Evolutionary conservation across 2,888 invertebrate species (phyloP).

Genomic region (Meta bourneti): DNA sequence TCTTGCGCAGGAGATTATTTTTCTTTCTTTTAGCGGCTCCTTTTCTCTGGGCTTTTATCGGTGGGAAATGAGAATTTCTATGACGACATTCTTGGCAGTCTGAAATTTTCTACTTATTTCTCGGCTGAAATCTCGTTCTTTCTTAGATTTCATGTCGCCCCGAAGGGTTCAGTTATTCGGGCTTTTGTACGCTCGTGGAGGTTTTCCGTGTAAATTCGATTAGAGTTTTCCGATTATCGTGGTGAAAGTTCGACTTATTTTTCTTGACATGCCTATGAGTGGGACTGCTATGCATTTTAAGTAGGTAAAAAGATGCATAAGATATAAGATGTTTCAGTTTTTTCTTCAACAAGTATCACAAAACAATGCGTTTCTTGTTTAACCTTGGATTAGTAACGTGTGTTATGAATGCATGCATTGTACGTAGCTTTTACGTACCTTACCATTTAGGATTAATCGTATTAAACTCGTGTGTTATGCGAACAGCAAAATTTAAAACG

Average conservation of each 20-base stretch:
- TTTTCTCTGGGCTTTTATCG: slow-evolving; percentile 2
- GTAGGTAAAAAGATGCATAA: no score
- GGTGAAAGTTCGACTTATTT: background rate
- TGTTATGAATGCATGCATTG: no score
- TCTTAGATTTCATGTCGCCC: background rate
- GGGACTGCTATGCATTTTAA: no score
- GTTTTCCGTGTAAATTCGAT: background rate
- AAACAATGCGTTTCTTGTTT: no score
- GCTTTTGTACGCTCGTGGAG: background rate
- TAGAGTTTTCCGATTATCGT: background rate
- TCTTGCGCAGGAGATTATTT: background rate
- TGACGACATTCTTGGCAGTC: slow-evolving; percentile 30
- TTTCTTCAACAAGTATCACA: no score
- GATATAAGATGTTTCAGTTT: no score
- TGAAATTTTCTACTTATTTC: slow-evolving; percentile 34
- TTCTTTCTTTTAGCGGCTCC: slow-evolving; percentile 14
- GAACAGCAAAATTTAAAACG: no score
- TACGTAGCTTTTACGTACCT: no score
- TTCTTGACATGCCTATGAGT: no score
- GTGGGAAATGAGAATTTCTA: background rate
- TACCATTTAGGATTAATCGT: no score
- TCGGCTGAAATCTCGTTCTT: slow-evolving; percentile 3
- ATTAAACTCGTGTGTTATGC: no score
- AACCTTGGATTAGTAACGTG: no score
- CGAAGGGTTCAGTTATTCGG: background rate